Evolutionary conservation across 2,113 vertebrate species (phyloP).

Genomic region (Pipa parva): DNA sequence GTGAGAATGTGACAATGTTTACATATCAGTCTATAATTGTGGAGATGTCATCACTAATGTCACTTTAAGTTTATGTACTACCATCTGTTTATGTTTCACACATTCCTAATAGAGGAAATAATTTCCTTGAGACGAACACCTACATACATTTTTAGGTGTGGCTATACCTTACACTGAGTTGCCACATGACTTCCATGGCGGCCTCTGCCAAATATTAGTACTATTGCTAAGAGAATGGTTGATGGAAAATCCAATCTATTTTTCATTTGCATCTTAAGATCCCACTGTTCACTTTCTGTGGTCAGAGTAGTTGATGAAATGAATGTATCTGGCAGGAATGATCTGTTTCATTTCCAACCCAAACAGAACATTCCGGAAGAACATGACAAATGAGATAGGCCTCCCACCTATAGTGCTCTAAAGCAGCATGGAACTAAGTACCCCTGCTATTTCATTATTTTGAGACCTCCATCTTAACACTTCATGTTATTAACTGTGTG

Average conservation of each 20-base stretch:
- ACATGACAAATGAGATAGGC: slow-evolving; percentile 34
- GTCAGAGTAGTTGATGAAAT: slow-evolving; percentile 36
- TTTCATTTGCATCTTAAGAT: slow-evolving; percentile 25
- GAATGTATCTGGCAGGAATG: slow-evolving; percentile 39
- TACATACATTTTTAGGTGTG: neutral
- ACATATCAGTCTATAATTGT: too few species aligned
- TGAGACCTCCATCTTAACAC: too few species aligned
- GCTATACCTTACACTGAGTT: too few species aligned
- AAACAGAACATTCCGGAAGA: slow-evolving; percentile 39
- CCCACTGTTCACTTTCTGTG: slow-evolving; percentile 29
- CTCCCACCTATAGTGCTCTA: slow-evolving; percentile 11
- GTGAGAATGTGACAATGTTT: too few species aligned
- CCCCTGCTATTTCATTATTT: neutral
- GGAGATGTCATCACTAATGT: too few species aligned
- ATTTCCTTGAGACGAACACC: neutral
- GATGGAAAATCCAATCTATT: slow-evolving; percentile 4
- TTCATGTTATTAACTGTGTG: neutral
- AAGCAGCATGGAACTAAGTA: neutral
- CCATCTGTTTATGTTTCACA: too few species aligned
- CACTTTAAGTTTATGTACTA: too few species aligned
- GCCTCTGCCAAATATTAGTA: too few species aligned
- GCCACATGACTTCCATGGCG: too few species aligned
- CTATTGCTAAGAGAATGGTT: neutral
- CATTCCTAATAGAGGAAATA: too few species aligned
- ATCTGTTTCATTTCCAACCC: slow-evolving; percentile 21